phyloP scores from a whole-genome alignment of 2,113 vertebrate species.

The Eleginops maclovinus region DNA sequence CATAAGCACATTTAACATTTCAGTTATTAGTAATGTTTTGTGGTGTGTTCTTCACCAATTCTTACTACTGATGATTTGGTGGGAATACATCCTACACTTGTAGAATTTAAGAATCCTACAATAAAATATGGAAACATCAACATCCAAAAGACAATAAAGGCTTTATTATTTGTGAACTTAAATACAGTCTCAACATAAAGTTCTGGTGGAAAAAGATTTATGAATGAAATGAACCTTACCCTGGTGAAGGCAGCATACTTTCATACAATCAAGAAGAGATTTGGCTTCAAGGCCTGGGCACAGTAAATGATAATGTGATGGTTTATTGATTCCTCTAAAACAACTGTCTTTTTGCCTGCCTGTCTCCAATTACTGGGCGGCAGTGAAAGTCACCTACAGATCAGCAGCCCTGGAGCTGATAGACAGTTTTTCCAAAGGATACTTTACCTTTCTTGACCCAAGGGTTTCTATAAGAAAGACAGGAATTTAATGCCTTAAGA shows the following conservation, averaged over 20 bases:
- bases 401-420: slow-evolving; percentile 32
- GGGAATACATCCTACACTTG: not conserved
- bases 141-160: not conserved
- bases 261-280: slow-evolving; percentile 21
- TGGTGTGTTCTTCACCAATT: too few relatives aligned
- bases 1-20: not conserved
- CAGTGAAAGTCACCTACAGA: slow-evolving; percentile 54
- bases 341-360: slow-evolving; percentile 10
- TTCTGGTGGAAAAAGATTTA: slow-evolving; percentile 4
- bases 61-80: not conserved
- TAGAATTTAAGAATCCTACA: not conserved
- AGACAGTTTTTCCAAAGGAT: slow-evolving; percentile 16
- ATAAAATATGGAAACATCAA: not conserved
- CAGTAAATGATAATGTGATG: slow-evolving; percentile 50
- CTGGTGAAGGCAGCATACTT: slow-evolving; percentile 11
- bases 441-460: slow-evolving; percentile 12
- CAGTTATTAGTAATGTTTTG: not conserved
- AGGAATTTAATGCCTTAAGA: slow-evolving; percentile 6
- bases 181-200: too few relatives aligned
- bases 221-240: slow-evolving; percentile 13
- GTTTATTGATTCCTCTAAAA: slow-evolving; percentile 63
- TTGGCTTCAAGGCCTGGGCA: slow-evolving; percentile 43
- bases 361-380: not conserved
- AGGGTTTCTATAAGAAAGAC: not conserved
- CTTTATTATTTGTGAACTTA: not conserved